Conservation (phyloP, 2,797 vertebrate species). For the Numenius phaeopus region DNA sequence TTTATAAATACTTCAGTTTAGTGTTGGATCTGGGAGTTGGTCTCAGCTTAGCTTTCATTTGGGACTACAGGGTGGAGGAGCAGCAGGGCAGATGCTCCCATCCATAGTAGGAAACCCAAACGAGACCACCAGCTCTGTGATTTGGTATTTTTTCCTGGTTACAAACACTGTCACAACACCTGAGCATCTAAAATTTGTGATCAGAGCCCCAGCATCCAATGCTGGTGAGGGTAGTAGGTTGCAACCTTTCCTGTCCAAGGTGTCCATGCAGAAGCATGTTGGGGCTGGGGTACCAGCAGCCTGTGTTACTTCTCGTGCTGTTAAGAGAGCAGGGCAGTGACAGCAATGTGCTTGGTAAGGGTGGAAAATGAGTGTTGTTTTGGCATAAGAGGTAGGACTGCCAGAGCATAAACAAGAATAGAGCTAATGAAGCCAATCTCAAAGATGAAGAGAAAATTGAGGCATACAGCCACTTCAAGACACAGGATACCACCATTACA, state of each 20-base stretch:
- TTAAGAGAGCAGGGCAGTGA: too few species aligned
- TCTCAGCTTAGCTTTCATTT: neutral
- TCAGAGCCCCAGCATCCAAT: neutral
- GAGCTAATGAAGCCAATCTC: neutral
- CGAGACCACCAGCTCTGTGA: rapidly evolving
- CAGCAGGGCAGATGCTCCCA: neutral
- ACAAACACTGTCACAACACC: neutral
- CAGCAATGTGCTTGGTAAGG: rapidly evolving
- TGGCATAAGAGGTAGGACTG: neutral
- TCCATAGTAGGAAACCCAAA: neutral
- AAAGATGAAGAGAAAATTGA: neutral
- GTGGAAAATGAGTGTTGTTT: rapidly evolving
- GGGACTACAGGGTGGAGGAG: neutral
- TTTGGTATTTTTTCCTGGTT: rapidly evolving
- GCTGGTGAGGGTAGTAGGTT: neutral
- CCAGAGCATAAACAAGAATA: neutral
- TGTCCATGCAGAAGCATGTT: too few species aligned
- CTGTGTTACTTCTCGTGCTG: neutral
- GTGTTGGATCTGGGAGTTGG: neutral
- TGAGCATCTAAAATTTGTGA: neutral
- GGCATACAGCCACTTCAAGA: neutral
- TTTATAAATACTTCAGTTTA: neutral
- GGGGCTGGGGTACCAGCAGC: neutral
- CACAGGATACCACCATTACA: neutral
- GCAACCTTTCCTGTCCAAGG: rapidly evolving